A percentile compares a stretch with the other conserved stretches of the same genome.
phyloP scores from a whole-genome alignment of 2,888 invertebrate species.

The Autographa gamma region DNA sequence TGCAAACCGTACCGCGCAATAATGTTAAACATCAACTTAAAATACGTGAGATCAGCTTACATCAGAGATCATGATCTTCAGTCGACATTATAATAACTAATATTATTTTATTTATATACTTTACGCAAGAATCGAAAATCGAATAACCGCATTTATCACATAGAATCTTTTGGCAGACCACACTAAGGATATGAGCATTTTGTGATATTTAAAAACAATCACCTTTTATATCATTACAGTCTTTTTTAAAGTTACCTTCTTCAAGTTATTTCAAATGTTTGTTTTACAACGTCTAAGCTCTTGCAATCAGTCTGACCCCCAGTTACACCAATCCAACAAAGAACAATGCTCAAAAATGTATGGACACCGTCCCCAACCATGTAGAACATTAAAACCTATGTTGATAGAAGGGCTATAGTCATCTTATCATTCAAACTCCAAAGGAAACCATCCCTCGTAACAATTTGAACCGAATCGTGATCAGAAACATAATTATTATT shows the following conservation, averaged over 20 bases:
- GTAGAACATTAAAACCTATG: too few relatives aligned
- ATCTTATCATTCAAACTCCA: too few relatives aligned
- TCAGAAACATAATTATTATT: too few relatives aligned
- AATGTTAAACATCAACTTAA: constrained; percentile 71
- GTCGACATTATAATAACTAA: constrained; percentile 70
- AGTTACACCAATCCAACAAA: constrained; percentile 30
- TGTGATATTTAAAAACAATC: constrained; percentile 27
- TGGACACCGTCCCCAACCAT: too few relatives aligned
- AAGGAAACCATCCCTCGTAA: too few relatives aligned
- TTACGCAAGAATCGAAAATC: constrained; percentile 40
- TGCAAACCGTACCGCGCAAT: constrained; percentile 31
- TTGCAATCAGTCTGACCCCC: constrained; percentile 54
- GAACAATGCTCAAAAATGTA: too few relatives aligned
- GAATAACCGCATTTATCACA: constrained; percentile 48
- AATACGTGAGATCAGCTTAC: constrained; percentile 83
- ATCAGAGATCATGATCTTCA: constrained; percentile 84
- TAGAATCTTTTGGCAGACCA: constrained; percentile 52
- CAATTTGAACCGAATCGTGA: too few relatives aligned
- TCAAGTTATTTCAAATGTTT: constrained; percentile 21
- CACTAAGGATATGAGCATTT: constrained; percentile 51
- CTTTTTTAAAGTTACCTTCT: constrained; percentile 29
- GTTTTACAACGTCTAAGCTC: constrained; percentile 19
- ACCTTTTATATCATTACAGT: constrained; percentile 28
- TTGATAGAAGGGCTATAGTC: too few relatives aligned
- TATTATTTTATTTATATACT: constrained; percentile 56